These are phyloP conservation scores for Dinothrombium tinctorium DNA, from an alignment of 1,140 invertebrate genomes.

Conservation along the genomic window DNA sequence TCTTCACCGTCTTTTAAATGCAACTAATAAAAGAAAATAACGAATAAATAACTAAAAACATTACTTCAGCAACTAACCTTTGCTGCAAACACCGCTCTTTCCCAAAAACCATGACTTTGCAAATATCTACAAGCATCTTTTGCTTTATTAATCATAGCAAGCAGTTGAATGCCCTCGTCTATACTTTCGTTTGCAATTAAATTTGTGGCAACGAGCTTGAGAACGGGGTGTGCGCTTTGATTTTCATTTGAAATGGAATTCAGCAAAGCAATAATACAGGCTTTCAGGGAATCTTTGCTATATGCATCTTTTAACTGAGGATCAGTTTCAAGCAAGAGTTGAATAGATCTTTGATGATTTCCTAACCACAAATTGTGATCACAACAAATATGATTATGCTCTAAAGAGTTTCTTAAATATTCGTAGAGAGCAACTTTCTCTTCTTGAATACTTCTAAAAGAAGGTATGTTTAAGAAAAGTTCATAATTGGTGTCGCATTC, in stretches of 20 bases:
- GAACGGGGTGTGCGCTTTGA: conserved; percentile 30
- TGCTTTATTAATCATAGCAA: conserved; percentile 39
- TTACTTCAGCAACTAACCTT: conserved; percentile 26
- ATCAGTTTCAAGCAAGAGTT: conserved; percentile 35
- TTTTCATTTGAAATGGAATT: conserved; percentile 18
- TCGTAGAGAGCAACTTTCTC: conserved; percentile 29
- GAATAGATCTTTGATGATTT: conserved; percentile 32
- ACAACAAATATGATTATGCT: conserved; percentile 24
- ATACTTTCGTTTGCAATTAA: conserved; percentile 34
- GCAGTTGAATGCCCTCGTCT: conserved; percentile 36
- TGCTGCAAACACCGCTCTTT: conserved; percentile 33
- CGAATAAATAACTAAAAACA: no score
- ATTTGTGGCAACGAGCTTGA: conserved; percentile 44
- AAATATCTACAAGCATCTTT: conserved; percentile 41
- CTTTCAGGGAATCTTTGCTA: conserved; percentile 19
- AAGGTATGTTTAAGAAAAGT: conserved; percentile 3
- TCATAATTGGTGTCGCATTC: conserved; percentile 3
- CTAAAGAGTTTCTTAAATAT: conserved; percentile 27
- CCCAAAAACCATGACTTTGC: conserved; percentile 35
- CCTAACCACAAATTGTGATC: conserved; percentile 30
- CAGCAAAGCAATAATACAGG: conserved; percentile 33
- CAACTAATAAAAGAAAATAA: no score
- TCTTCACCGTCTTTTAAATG: no score
- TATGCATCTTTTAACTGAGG: conserved; percentile 15
- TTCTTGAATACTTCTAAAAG: conserved; percentile 22